Conservation (phyloP, 2,797 vertebrate species). For the Hydrolagus colliei region DNA sequence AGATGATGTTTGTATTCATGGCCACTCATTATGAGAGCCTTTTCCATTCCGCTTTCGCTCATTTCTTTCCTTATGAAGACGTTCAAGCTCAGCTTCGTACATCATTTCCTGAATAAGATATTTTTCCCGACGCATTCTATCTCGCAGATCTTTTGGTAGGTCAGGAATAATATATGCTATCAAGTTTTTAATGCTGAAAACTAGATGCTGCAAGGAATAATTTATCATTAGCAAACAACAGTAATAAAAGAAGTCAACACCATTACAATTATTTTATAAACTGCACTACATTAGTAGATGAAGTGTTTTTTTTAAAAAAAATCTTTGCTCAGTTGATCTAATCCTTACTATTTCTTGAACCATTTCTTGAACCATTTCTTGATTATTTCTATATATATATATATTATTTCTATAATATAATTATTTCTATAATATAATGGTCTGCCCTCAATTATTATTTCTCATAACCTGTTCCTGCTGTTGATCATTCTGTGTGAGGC, state of each 20-base stretch:
- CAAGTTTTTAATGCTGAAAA: conserved; percentile 74
- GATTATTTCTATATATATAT: too few species aligned
- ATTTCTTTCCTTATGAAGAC: conserved; percentile 67
- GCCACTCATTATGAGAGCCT: conserved; percentile 71
- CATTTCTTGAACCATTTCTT: neutral
- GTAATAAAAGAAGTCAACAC: too few species aligned
- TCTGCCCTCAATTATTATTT: too few species aligned
- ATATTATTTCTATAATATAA: too few species aligned
- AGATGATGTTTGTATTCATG: conserved; percentile 47
- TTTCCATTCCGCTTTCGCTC: conserved; percentile 66
- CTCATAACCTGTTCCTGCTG: too few species aligned
- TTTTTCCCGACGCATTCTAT: conserved; percentile 72
- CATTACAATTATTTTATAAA: too few species aligned
- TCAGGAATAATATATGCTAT: conserved; percentile 77
- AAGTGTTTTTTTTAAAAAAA: neutral
- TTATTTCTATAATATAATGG: too few species aligned
- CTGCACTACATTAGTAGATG: neutral
- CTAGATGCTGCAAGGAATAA: conserved; percentile 57
- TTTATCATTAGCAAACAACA: neutral
- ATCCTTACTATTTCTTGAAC: neutral
- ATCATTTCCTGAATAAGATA: conserved; percentile 78
- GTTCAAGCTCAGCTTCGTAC: conserved; percentile 71
- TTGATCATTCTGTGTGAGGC: too few species aligned
- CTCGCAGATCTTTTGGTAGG: conserved; percentile 70
- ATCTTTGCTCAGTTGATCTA: neutral